A percentile compares a stretch with the other conserved stretches of the same genome.
phyloP scores from a whole-genome alignment of 2,888 invertebrate genomes.

The Heteromurus nitidus region DNA sequence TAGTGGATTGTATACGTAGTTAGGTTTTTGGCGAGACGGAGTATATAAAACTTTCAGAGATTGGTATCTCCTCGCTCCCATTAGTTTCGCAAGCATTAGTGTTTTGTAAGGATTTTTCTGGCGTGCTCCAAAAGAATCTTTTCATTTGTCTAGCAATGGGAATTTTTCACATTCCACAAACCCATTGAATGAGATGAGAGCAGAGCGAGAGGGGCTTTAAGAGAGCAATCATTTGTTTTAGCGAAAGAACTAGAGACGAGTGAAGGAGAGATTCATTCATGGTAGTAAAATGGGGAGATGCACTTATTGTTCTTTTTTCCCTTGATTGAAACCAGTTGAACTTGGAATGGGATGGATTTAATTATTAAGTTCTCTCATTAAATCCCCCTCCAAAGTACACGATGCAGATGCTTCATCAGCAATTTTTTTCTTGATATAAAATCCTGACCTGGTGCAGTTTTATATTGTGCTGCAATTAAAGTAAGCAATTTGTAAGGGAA shows the following conservation, averaged over 20 bases:
- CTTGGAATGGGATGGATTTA: conserved; percentile 45
- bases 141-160: conserved; percentile 43
- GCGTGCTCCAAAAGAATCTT: conserved; percentile 35
- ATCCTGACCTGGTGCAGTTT: no score
- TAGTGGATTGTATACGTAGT: no score
- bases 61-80: neutral
- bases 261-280: neutral
- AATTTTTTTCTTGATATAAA: no score
- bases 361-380: conserved; percentile 41
- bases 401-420: no score
- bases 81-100: neutral
- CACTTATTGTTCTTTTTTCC: neutral
- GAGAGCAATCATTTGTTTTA: conserved; percentile 56
- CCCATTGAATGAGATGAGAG: conserved; percentile 50
- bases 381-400: neutral
- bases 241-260: no score
- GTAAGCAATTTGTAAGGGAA: no score
- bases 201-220: conserved; percentile 45
- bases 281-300: neutral
- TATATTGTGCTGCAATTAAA: neutral
- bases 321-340: conserved; percentile 49
- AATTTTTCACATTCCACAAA: conserved; percentile 56
- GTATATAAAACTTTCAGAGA: neutral
- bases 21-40: no score
- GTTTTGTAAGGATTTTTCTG: conserved; percentile 44